These are phyloP conservation scores for Cephus runcator DNA, from an alignment of 2,888 invertebrate species.

Conservation along the genomic window DNA sequence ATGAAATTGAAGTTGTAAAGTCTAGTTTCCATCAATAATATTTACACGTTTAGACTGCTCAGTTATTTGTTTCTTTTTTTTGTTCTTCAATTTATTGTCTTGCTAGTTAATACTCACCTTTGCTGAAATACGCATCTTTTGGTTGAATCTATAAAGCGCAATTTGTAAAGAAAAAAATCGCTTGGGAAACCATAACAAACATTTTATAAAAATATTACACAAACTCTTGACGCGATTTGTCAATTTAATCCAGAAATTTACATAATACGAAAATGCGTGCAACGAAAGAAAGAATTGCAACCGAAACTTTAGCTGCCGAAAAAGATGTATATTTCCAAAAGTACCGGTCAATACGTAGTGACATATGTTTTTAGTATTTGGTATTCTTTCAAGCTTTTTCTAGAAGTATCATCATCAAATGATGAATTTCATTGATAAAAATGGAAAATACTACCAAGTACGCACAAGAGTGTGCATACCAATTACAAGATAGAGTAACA, in stretches of 20 bases:
- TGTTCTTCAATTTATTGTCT: neutral
- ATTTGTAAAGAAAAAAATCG: neutral
- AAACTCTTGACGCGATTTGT: neutral
- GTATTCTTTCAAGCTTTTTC: neutral
- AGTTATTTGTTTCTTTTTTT: neutral
- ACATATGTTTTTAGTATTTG: neutral
- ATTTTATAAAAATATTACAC: neutral
- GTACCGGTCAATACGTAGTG: neutral
- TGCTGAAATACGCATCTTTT: neutral
- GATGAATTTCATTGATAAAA: conserved; percentile 29
- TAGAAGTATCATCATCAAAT: conserved; percentile 3
- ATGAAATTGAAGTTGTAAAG: conserved; percentile 7
- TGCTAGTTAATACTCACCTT: neutral
- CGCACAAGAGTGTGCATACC: conserved; percentile 47
- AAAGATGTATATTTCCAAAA: neutral
- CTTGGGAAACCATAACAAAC: neutral
- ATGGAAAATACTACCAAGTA: conserved; percentile 33
- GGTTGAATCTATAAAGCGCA: neutral
- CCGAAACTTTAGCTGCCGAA: neutral
- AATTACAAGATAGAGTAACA: conserved; percentile 27
- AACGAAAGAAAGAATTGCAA: neutral
- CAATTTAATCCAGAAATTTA: neutral
- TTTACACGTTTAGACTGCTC: neutral
- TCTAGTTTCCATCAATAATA: conserved; percentile 14
- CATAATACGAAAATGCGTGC: neutral